phyloP scores from a whole-genome alignment of 2,113 vertebrate genomes.

The Martes martes region DNA sequence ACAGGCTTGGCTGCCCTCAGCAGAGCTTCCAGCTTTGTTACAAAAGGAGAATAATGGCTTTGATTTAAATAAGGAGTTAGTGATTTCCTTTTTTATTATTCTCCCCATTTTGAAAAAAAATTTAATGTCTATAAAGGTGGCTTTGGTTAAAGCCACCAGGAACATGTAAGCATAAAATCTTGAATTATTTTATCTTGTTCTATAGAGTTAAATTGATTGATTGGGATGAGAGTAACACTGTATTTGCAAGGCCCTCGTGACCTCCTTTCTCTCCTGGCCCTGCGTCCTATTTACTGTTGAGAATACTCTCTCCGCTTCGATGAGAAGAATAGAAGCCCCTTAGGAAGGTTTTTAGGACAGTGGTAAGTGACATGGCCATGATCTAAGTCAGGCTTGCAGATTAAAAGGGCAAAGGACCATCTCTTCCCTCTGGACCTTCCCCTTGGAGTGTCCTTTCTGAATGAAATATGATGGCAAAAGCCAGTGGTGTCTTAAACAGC shows the following conservation, averaged over 20 bases:
- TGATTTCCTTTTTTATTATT: background rate
- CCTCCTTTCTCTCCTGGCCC: background rate
- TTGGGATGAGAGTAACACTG: too few species aligned
- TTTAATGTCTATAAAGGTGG: background rate
- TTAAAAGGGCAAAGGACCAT: background rate
- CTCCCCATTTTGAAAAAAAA: background rate
- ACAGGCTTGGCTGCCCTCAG: too few species aligned
- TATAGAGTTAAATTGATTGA: rapidly evolving
- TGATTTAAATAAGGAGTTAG: background rate
- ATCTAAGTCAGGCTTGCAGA: background rate
- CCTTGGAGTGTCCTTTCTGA: background rate
- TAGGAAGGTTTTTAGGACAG: background rate
- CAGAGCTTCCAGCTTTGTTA: background rate
- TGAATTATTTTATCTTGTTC: background rate
- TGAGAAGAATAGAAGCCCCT: background rate
- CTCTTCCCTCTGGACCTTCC: background rate
- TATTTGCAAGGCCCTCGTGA: background rate
- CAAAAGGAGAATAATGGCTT: background rate
- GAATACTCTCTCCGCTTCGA: background rate
- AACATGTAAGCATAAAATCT: background rate
- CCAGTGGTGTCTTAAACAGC: background rate
- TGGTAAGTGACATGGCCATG: background rate
- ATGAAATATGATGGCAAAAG: background rate
- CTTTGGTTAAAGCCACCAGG: background rate
- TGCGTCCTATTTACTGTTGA: background rate